These are phyloP conservation scores for Sardina pilchardus DNA, from an alignment of 2,113 vertebrate species.

Conservation along the genomic window DNA sequence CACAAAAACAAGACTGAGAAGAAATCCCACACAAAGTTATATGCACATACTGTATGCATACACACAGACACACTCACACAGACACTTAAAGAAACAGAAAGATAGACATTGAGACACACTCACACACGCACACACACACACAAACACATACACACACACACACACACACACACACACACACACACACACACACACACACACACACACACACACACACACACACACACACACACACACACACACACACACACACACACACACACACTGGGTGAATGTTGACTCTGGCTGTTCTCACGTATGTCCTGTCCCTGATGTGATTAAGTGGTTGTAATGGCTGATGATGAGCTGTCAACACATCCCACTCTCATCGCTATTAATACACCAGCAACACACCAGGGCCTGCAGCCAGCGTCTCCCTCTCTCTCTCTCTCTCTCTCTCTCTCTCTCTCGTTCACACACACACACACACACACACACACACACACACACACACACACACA, in stretches of 20 bases:
- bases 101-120: not conserved
- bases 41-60: not conserved
- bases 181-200: not conserved
- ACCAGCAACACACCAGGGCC: not conserved
- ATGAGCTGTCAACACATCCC: constrained; percentile 26
- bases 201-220: not conserved
- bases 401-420: no score
- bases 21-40: no score
- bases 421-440: no score
- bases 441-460: no score
- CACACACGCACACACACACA: not conserved
- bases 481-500: not conserved
- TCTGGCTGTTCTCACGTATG: constrained; percentile 20
- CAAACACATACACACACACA: not conserved
- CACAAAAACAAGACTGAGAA: not conserved
- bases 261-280: constrained; percentile 12
- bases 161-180: not conserved
- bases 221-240: constrained; percentile 1
- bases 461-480: not conserved
- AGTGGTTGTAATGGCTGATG: constrained; percentile 27
- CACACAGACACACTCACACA: not conserved
- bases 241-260: not conserved
- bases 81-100: not conserved
- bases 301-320: constrained; percentile 36
- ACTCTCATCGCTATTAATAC: constrained; percentile 33